phyloP scores from a whole-genome alignment of 1,140 invertebrate genomes.

The Papilio xuthus region DNA sequence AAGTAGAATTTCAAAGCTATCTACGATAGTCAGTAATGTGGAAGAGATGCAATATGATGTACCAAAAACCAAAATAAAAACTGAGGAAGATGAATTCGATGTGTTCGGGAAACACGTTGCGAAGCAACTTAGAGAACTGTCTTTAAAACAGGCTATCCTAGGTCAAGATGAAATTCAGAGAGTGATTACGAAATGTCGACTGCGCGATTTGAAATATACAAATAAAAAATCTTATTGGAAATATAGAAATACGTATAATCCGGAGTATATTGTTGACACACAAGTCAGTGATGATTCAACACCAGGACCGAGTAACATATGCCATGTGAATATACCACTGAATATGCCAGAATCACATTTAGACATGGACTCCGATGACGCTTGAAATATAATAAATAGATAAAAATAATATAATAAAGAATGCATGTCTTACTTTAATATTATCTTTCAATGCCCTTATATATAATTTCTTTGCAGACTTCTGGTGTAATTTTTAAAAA shows the following conservation, averaged over 20 bases:
- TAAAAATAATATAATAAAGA: background rate
- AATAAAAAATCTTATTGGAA: constrained; percentile 4
- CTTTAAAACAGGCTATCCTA: constrained; percentile 29
- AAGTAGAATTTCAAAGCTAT: constrained; percentile 26
- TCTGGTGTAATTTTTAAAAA: too few relatives aligned
- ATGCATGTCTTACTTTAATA: too few relatives aligned
- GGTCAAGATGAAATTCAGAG: constrained; percentile 35
- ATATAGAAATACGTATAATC: constrained; percentile 2
- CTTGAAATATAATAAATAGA: background rate
- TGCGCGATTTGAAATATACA: constrained; percentile 29
- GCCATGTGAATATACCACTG: background rate
- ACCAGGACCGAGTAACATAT: background rate
- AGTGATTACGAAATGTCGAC: constrained; percentile 34
- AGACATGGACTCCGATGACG: background rate
- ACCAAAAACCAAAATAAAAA: constrained; percentile 21
- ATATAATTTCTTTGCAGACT: too few relatives aligned
- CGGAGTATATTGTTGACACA: background rate
- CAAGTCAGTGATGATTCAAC: background rate
- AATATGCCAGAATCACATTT: background rate
- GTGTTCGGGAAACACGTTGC: constrained; percentile 31
- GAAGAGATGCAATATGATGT: constrained; percentile 30
- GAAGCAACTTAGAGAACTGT: constrained; percentile 25
- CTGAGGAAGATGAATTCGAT: constrained; percentile 29
- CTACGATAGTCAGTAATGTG: constrained; percentile 29
- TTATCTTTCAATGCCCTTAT: too few relatives aligned